Percentiles rank a stretch among this genome's conserved stretches.
phyloP scores from a whole-genome alignment of 2,113 vertebrate genomes.

The Neoarius graeffei region DNA sequence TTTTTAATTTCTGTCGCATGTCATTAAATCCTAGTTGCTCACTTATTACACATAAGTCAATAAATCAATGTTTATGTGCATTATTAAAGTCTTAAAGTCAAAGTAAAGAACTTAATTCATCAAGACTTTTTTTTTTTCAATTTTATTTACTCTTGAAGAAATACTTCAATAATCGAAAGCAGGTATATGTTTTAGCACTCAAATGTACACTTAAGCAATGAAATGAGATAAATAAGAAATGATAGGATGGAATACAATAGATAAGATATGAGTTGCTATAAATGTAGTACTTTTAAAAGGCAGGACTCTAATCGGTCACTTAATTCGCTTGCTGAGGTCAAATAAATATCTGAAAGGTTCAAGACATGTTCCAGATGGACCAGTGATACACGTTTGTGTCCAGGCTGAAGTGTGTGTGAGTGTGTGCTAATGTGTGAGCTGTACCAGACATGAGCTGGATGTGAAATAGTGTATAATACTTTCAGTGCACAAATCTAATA shows the following conservation, averaged over 20 bases:
- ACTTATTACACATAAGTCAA: constrained; percentile 20
- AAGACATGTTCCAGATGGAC: background rate
- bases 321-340: background rate
- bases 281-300: background rate
- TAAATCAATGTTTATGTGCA: constrained; percentile 2
- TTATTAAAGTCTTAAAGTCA: background rate
- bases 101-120: background rate
- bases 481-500: background rate
- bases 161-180: background rate
- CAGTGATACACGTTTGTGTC: background rate
- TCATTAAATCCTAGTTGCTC: background rate
- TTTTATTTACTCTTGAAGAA: background rate
- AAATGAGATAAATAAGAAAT: background rate
- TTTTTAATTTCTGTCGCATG: background rate
- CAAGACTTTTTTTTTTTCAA: background rate
- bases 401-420: background rate
- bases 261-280: no score
- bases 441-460: background rate
- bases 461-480: background rate
- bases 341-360: background rate
- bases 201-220: background rate
- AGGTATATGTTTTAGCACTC: background rate
- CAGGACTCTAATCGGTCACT: background rate
- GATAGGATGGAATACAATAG: background rate
- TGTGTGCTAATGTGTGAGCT: background rate